Base-by-base conservation (phyloP, 1,140 invertebrate genomes). In the Drosophila santomea region DNA sequence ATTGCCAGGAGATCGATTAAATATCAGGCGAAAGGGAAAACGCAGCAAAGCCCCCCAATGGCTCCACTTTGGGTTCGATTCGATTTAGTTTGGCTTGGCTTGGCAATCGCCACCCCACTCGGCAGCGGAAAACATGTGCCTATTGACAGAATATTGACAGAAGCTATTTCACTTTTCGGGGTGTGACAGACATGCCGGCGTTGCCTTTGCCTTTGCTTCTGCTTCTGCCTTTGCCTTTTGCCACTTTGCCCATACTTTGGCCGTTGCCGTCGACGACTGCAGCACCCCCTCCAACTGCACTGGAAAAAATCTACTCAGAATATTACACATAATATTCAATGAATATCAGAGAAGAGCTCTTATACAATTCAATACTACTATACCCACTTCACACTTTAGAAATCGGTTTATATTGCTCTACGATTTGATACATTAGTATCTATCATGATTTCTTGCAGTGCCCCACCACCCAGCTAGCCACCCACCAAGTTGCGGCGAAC, bases 111-210 rank as follows among this genome's bases (percentile, higher is more conserved):
- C 51, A 54, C 41, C 67, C 74, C 80, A 73, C 61, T 79, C 81
- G 61, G 68, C 61, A 73, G 58, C 58, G 63, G 71, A 62, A 89
- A 83, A 89, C 72, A 79, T 83, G 75, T 83, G 84, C 83, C 64
- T 81, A 88, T 90, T 90, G 86, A 90, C 86, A 90, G 80, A 91
- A 91, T 91, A 90, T 91, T 88, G 88, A 90, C 86, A 88, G 86
- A 91, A 90, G 83, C 84, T 88, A 89, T 88, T 88, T 88, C 84
- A 89, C 84, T 79, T 88, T 88, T 86, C 58, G 76, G 84, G 73
- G 67, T 61, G 74, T 84, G 78, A 84, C 74, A 78, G 81, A 82
- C 79, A 73, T 77, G 74, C 67, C 79, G 78, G 78, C 67, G 60
- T 60, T 66, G 55, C 62, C 28, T 63, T 80, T 66, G 48, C 47